Base-by-base conservation (phyloP, 1,140 invertebrate genomes). In the Prorops nasuta region DNA sequence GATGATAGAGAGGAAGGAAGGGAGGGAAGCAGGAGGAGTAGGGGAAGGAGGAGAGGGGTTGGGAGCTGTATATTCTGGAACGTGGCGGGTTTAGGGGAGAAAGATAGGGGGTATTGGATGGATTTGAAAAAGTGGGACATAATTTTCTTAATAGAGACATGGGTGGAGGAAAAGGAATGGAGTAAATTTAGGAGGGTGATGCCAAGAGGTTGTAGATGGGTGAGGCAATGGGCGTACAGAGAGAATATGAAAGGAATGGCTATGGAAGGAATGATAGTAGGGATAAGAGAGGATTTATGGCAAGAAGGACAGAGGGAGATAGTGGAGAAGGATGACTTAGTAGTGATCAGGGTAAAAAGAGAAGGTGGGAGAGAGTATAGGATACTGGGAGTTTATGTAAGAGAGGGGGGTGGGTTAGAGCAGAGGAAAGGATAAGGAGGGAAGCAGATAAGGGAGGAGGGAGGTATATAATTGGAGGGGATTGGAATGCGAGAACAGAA, bases 401-500 rank as follows among this genome's bases (percentile, higher is more conserved):
- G 19, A 14, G 9, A 14, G 2, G 15, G 10, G 14, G n/a, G 41
- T 10, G 21, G 41, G 9, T n/a, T n/a, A n/a, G n/a, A n/a, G n/a
- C n/a, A n/a, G n/a, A n/a, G n/a, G n/a, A n/a, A n/a, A n/a, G n/a
- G n/a, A n/a, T n/a, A n/a, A n/a, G n/a, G 14, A 43, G 21, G 14
- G 19, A 28, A 24, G 17, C 6, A 43, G 17, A 4, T 28, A 3
- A 22, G 14, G 24, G 41, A 8, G 14, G 41, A n/a, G 41, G 14
- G n/a, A n/a, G n/a, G n/a, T n/a, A n/a, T n/a, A n/a, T n/a, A n/a
- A n/a, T n/a, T n/a, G n/a, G n/a, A n/a, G 41, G 41, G 19, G 41
- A 43, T 16, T 22, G 21, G 6, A 43, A 43, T 14, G 41, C 22
- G 24, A 22, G 41, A 16, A 43, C 22, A 21, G 41, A n/a, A 12